phyloP scores from a whole-genome alignment of 2,113 vertebrate genomes.

The Lagopus muta region DNA sequence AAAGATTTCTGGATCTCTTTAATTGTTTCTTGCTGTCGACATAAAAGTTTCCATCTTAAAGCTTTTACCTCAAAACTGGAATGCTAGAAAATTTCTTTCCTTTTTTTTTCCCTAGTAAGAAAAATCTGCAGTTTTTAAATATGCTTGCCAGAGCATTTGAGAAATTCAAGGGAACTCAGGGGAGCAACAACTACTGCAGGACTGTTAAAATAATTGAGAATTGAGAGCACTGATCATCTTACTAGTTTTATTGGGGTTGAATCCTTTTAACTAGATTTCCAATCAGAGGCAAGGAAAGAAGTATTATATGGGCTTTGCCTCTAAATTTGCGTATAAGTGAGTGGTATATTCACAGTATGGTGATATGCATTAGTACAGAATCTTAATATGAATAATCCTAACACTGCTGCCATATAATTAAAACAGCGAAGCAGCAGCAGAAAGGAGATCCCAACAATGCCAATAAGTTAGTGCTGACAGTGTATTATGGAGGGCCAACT shows the following conservation, averaged over 20 bases:
- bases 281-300: background rate
- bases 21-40: background rate
- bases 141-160: background rate
- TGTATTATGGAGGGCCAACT: background rate
- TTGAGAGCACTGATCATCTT: background rate
- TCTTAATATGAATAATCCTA: conserved; percentile 2
- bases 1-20: background rate
- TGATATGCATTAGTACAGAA: background rate
- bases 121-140: background rate
- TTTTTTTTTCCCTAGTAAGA: background rate
- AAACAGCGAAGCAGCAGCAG: background rate
- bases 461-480: background rate
- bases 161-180: background rate
- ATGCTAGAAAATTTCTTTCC: background rate
- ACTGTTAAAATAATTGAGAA: background rate
- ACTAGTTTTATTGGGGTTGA: background rate
- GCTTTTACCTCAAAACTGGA: background rate
- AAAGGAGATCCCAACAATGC: background rate
- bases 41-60: background rate
- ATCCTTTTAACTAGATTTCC: background rate
- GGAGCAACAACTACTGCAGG: background rate
- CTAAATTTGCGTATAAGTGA: background rate
- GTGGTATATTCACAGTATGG: background rate
- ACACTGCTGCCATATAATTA: background rate
- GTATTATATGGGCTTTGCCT: background rate